These are phyloP conservation scores for Agrotis clavis DNA, from an alignment of 2,888 invertebrate species.

Conservation along the genomic window DNA sequence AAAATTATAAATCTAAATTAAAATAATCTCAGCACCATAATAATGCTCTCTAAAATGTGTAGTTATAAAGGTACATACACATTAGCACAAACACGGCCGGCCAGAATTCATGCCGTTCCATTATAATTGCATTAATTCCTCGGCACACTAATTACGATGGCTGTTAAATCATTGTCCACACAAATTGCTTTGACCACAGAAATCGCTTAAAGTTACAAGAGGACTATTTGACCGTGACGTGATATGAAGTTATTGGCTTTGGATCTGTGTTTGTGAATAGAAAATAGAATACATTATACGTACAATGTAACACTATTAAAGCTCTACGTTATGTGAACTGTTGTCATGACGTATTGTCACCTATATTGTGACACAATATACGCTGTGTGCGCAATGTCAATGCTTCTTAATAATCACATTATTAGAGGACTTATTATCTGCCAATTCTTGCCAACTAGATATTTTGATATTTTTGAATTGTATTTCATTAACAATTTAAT, in stretches of 20 bases:
- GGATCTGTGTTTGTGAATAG: slow-evolving; percentile 10
- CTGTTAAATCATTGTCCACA: slow-evolving; percentile 73
- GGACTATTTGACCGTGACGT: slow-evolving; percentile 53
- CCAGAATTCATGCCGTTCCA: slow-evolving; percentile 61
- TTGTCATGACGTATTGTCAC: too few species aligned
- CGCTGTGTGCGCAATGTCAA: too few species aligned
- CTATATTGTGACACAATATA: too few species aligned
- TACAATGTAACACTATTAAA: not conserved
- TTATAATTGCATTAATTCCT: slow-evolving; percentile 73
- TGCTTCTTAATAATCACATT: too few species aligned
- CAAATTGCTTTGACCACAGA: slow-evolving; percentile 72
- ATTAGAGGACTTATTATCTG: too few species aligned
- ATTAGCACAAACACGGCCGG: slow-evolving; percentile 61
- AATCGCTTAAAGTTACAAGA: slow-evolving; percentile 67
- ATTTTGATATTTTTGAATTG: too few species aligned
- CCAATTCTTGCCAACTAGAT: too few species aligned
- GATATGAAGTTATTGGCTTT: slow-evolving; percentile 42
- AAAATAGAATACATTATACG: not conserved
- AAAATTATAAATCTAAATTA: not conserved
- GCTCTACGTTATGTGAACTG: not conserved
- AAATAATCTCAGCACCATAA: slow-evolving; percentile 7
- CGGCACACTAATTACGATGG: slow-evolving; percentile 72
- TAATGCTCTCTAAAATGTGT: slow-evolving; percentile 1
- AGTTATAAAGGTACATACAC: slow-evolving; percentile 44
- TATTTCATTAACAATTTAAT: too few species aligned